Evolutionary conservation across 2,797 vertebrate species (phyloP).

Genomic region (Clarias fuscus): DNA sequence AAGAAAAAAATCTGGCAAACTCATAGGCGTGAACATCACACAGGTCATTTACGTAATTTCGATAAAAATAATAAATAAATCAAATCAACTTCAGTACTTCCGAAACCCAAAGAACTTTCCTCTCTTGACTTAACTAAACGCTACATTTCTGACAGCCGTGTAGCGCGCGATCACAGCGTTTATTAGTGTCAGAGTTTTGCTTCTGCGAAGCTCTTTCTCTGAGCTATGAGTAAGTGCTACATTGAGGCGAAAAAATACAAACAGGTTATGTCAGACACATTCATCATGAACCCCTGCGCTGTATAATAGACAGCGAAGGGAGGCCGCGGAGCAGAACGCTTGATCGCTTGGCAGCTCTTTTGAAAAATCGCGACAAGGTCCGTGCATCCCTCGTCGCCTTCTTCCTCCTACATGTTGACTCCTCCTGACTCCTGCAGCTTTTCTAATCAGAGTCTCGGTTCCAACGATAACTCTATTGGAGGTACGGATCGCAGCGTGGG

Average conservation of each 20-base stretch:
- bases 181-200: background rate
- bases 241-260: background rate
- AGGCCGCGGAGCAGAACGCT: background rate
- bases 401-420: conserved; percentile 2
- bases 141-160: background rate
- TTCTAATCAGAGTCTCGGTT: conserved; percentile 15
- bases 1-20: background rate
- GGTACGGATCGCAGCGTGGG: conserved; percentile 20
- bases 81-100: background rate
- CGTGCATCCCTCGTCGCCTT: background rate
- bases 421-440: conserved; percentile 9
- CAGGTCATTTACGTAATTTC: background rate
- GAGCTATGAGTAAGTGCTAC: background rate
- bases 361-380: background rate
- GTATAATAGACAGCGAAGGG: conserved; percentile 51
- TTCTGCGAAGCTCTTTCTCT: background rate
- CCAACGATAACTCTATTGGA: conserved; percentile 22
- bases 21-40: too few species aligned
- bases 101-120: background rate
- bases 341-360: conserved; percentile 19
- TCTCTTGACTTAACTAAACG: background rate
- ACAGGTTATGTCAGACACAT: conserved; percentile 17
- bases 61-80: background rate
- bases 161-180: background rate
- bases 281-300: background rate